These are phyloP conservation scores for Pogona vitticeps DNA, from an alignment of 2,113 vertebrate genomes.

Conservation along the genomic window DNA sequence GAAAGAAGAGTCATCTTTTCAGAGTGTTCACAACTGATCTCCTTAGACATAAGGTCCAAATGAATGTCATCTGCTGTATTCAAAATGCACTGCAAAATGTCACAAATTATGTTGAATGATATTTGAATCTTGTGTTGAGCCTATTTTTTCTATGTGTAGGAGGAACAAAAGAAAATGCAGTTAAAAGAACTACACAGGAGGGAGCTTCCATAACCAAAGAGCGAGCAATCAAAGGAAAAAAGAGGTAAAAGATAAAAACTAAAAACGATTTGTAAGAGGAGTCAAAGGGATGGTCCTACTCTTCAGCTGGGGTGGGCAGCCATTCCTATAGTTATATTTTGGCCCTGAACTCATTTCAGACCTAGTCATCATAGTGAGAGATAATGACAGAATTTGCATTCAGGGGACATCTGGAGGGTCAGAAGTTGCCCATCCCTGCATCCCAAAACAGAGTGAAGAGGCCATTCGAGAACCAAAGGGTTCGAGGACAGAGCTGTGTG, in stretches of 20 bases:
- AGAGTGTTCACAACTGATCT: not conserved
- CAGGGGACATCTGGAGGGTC: no score
- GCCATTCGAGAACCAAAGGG: not conserved
- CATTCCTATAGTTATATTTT: no score
- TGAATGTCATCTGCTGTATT: not conserved
- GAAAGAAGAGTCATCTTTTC: not conserved
- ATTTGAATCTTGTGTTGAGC: not conserved
- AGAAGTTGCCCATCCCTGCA: no score
- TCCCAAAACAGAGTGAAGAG: no score
- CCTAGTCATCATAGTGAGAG: no score
- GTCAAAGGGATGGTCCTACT: not conserved
- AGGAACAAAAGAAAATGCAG: conserved; percentile 58
- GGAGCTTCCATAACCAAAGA: conserved; percentile 62
- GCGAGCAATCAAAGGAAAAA: conserved; percentile 45
- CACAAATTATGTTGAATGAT: not conserved
- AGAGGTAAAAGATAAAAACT: conserved; percentile 70
- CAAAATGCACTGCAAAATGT: not conserved
- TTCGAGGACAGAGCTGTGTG: not conserved
- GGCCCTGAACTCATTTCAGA: no score
- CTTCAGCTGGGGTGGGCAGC: no score
- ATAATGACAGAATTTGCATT: no score
- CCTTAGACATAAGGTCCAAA: not conserved
- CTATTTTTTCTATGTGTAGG: conserved; percentile 36
- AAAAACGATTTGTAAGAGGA: not conserved
- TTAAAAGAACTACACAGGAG: conserved; percentile 69